Base-by-base conservation (phyloP, 2,888 invertebrate species). In the Brachylomia viminalis region DNA sequence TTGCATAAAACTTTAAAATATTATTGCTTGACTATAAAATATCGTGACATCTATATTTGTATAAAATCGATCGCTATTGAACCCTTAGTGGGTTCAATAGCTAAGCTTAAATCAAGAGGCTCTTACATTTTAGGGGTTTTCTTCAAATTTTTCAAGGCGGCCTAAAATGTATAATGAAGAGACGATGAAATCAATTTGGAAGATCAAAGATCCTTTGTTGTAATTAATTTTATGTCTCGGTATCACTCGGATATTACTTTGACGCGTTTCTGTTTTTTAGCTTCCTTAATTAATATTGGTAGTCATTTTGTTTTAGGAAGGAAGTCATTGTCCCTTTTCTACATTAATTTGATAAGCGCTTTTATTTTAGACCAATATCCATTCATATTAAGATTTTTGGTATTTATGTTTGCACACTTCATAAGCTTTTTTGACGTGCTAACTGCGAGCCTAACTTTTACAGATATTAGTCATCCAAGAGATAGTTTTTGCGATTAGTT, bases 131-230 rank as follows among this genome's bases (percentile, higher is more conserved):
- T 2, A 65, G 52, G 13, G 72, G 70, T 42, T 69, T 72, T 72
- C 30, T 42, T 27, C 27, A 1, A 64, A 47, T 67, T 86, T 79
- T 71, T 71, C 61, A 56, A 59, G 56, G 54, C 23, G 10, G 42
- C 74, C 65, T 64, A 58, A 81, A 70, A 80, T 59, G 77, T 80
- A 6, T 68, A 76, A 85, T 85, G 67, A 84, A 81, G 73, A 76
- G 74, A 47, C 70, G 65, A 75, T 71, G 59, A 84, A 81, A 86
- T 81, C 75, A 86, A 81, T 86, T 85, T 59, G 74, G n/a, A 58
- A 71, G 86, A 75, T 79, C 81, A 86, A 86, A 85, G 78, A 73
- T 73, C 74, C 73, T 81, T 81, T 79, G 76, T 75, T 27, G 27
- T 79, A 85, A 85, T 85, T 85, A 84, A 75, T 77, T 79, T 81